phyloP scores from a whole-genome alignment of 2,888 invertebrate species.

The Dione juno region DNA sequence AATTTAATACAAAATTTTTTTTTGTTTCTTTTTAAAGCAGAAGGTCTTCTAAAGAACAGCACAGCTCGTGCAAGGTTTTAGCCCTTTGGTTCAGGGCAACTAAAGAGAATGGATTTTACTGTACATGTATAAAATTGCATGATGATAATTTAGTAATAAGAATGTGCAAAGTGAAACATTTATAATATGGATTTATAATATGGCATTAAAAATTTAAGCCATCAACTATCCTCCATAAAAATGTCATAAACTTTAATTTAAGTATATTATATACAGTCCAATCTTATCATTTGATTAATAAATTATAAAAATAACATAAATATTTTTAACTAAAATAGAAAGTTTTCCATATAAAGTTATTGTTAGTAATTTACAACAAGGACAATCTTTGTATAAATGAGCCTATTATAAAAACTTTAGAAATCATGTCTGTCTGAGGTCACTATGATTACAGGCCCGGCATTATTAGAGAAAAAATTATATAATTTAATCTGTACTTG shows the following conservation, averaged over 20 bases:
- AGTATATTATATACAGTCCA: background rate
- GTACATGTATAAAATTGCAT: constrained; percentile 19
- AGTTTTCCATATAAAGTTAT: constrained; percentile 5
- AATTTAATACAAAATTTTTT: no score
- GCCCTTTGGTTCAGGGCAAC: constrained; percentile 28
- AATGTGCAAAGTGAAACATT: constrained; percentile 14
- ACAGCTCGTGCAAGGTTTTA: constrained; percentile 22
- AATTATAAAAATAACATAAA: constrained; percentile 10
- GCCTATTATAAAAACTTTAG: constrained; percentile 22
- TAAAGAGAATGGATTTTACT: constrained; percentile 27
- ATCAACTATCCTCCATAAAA: background rate
- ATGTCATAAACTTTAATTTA: constrained; percentile 2
- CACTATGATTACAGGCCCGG: constrained; percentile 26
- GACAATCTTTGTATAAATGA: constrained; percentile 14
- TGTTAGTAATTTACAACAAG: constrained; percentile 18
- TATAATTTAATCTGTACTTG: constrained; percentile 19
- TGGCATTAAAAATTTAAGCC: background rate
- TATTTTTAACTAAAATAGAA: constrained; percentile 16
- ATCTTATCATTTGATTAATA: constrained; percentile 18
- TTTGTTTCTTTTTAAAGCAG: background rate
- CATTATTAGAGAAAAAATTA: constrained; percentile 16
- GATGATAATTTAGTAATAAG: constrained; percentile 2
- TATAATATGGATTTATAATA: constrained; percentile 15
- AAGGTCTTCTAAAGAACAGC: background rate
- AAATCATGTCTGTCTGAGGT: constrained; percentile 26